Base-by-base conservation (phyloP, 2,113 vertebrate genomes). In the Promerops cafer region DNA sequence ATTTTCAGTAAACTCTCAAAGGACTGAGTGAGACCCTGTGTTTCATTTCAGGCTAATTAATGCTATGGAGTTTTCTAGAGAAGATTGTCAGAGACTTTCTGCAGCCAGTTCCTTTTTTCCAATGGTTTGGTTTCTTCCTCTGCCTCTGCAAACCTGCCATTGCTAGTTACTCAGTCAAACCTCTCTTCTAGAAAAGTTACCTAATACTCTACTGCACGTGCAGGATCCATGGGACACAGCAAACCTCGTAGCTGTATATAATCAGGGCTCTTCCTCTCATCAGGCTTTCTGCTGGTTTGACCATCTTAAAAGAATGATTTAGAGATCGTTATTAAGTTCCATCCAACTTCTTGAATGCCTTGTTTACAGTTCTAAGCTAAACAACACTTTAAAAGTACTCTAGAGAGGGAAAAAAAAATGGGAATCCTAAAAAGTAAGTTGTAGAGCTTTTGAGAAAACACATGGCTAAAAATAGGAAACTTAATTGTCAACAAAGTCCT, bases 131-230 rank as follows among this genome's bases (percentile, higher is more conserved):
- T 85, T 96, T 90, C 59, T 81, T 82, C 69, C 27, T 83, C 63
- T 92, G 92, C 61, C 40, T 94, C 83, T 82, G 75, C 90, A 92
- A 92, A 93, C 47, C 97, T 94, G 45, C 72, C 78, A 71, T 92
- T 83, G 81, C 70, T 56, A 89, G 90, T 94, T 95, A 96, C 88
- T 97, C 94, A 87, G 56, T 63, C 84, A 86, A 96, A 83, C 64
- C 90, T 65, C 93, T 91, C 60, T 74, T 94, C 17, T 24, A 44
- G 86, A 59, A 24, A 81, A 96, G 93, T 95, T 96, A 78, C 92
- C 81, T 84, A 92, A 75, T 77, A 50, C 45, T 95, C 57, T 5
- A 4, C 83, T 72, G 69, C 42, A 44, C n/a, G 40, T 60, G 80
- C 81, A 95, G 37, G 90, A 81, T 83, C 92, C 87, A 42, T n/a